These are phyloP conservation scores for Hyperopisus bebe DNA, from an alignment of 2,113 vertebrate species.

Conservation along the genomic window DNA sequence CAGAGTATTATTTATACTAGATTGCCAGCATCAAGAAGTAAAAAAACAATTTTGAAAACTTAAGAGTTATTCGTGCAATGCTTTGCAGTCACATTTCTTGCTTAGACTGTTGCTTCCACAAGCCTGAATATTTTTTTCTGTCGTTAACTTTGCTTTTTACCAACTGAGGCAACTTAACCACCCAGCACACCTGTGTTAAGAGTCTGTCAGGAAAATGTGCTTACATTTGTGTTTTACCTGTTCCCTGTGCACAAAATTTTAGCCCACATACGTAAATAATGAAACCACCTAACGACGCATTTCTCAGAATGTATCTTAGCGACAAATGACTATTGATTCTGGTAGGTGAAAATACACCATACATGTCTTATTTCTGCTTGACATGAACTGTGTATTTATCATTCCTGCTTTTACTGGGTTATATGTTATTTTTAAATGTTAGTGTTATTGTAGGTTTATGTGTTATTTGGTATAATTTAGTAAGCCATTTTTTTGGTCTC, in stretches of 20 bases:
- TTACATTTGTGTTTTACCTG: background rate
- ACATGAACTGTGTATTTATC: background rate
- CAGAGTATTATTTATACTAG: background rate
- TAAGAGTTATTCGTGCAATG: background rate
- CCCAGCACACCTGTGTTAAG: background rate
- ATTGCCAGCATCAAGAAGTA: background rate
- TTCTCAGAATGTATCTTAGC: too few relatives aligned
- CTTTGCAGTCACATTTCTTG: background rate
- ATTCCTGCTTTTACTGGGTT: background rate
- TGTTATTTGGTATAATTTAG: background rate
- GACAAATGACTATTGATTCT: background rate
- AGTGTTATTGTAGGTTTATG: background rate
- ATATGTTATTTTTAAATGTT: background rate
- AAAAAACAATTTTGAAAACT: background rate
- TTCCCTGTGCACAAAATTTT: background rate
- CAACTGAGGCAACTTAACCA: background rate
- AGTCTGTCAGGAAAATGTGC: background rate
- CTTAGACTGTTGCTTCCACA: background rate
- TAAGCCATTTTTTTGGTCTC: background rate
- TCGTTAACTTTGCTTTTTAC: background rate
- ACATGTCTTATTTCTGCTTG: background rate
- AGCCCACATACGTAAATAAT: background rate
- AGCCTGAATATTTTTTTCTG: background rate
- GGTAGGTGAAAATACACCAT: background rate
- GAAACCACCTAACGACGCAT: background rate